Evolutionary conservation across 2,888 invertebrate species (phyloP), one percentile per base, ranked within the genome.

Genomic region (Synergus gifuensis): DNA sequence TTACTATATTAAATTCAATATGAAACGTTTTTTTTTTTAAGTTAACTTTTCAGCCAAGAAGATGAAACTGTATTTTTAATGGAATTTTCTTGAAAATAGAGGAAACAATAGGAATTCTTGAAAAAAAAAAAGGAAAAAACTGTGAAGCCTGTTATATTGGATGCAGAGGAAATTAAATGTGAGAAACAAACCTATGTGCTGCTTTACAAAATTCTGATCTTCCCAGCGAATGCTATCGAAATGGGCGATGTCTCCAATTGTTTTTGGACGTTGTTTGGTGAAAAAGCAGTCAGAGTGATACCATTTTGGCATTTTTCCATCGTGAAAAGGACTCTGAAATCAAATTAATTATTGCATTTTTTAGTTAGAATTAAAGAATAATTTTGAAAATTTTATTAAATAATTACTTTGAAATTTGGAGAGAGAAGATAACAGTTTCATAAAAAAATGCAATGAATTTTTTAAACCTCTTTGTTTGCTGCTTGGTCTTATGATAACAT

Each of bases 231-330:
- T 93, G 82, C 95, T 95, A 89, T 96, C 96, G 89, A 95, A 97
- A 88, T 97, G 94, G 16, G 94, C 96, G 87, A 99, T 96, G 82
- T 98, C 98, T 46, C 95, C 95, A 0, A 94, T 94, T 40, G 94
- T 93, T 79, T 94, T 93, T 0, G 97, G 97, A 2, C 96, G 94
- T 86, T 97, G 96, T 89, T 97, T 96, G 22, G 93, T 93, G 90
- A 98, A 98, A 91, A 99, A 98, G 90, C 99, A 99, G 0, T 93
- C 93, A 81, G 95, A 94, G 93, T 99, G 98, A 90, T 96, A 97
- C 98, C 98, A 99, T 87, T 96, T 95, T 0, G 98, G 95, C 86
- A 95, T 94, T 91, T 96, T 97, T 0, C 97, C 97, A 94, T 98
- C 98, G 92, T 96, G 96, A 89, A 96, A 95, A 0, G 97, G 95